Evolutionary conservation across 2,888 invertebrate species (phyloP).

Genomic region (Eueremaeus valkanovi): DNA sequence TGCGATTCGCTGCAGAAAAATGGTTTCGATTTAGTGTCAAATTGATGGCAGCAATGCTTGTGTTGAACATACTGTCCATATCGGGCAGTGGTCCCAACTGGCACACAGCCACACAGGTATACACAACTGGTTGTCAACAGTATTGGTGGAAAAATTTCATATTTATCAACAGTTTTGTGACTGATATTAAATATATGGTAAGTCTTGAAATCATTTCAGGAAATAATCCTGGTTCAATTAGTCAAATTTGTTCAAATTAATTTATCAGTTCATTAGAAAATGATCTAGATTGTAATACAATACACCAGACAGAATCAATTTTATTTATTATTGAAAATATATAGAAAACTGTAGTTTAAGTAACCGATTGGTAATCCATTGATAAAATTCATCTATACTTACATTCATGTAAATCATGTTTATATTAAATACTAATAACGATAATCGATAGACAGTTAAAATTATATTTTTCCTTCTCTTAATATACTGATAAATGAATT

Average conservation of each 20-base stretch:
- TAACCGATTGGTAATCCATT: too few relatives aligned
- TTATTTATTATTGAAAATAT: too few relatives aligned
- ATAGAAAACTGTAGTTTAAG: too few relatives aligned
- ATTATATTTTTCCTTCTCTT: not conserved
- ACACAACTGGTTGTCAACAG: not conserved
- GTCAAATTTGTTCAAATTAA: too few relatives aligned
- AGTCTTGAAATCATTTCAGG: too few relatives aligned
- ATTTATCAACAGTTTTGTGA: conserved; percentile 7
- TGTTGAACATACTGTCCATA: conserved; percentile 4
- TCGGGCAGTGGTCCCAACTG: conserved; percentile 30
- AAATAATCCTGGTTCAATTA: too few relatives aligned
- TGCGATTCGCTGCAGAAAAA: conserved; percentile 19
- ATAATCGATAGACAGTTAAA: not conserved
- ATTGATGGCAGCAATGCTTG: conserved; percentile 29
- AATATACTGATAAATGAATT: conserved; percentile 10
- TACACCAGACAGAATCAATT: too few relatives aligned
- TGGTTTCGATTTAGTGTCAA: conserved; percentile 9
- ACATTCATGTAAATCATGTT: too few relatives aligned
- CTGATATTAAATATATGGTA: too few relatives aligned
- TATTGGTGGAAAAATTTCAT: conserved; percentile 21
- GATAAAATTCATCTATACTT: too few relatives aligned
- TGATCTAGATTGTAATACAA: too few relatives aligned
- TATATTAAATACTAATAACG: not conserved
- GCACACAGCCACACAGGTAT: conserved; percentile 4
- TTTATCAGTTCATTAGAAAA: too few relatives aligned